Evolutionary conservation across 2,888 invertebrate species (phyloP), one percentile per base, ranked within the genome.

Genomic region (Heliconius aoede): DNA sequence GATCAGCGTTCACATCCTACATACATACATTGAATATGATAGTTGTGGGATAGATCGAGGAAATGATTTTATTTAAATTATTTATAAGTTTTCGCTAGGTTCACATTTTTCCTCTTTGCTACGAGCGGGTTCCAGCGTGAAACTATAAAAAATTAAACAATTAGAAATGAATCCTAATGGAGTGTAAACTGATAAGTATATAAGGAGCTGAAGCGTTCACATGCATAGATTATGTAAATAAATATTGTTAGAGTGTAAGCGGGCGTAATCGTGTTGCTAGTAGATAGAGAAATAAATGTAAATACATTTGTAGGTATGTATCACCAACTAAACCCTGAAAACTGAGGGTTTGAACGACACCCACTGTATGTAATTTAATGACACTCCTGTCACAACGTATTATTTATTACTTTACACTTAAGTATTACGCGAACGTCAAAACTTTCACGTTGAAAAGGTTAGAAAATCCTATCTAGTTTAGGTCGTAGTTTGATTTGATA

Each of bases 331-430:
- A 3, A 21, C 61, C 15, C 7, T 62, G n/a, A 32, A 62, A 28
- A 32, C 30, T 32, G 1, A 32, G 30, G 30, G 32, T 4, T 62
- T 21, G 9, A 62, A 32, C 32, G n/a, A 9, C 4, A 18, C 8
- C 71, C 71, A 13, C 46, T 51, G 32, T n/a, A 51, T 13, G 55
- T 71, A 32, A 24, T 71, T n/a, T 46, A 71, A 58, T 32, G 24
- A 71, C 58, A 69, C 46, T 28, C 8, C 30, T 15, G 28, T 69
- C 69, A n/a, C 46, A 46, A n/a, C n/a, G 40, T 46, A 28, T 67
- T 46, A 3, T 51, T 40, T 40, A 8, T 40, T 51, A 21, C 51
- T 51, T 51, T 51, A 21, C 8, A 51, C 8, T 7, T 61, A 13
- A 15, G n/a, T 13, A 30, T 36, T 15, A 24, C 64, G 0, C 64